Base-by-base conservation (phyloP, 2,113 vertebrate genomes). In the Ameiurus melas region DNA sequence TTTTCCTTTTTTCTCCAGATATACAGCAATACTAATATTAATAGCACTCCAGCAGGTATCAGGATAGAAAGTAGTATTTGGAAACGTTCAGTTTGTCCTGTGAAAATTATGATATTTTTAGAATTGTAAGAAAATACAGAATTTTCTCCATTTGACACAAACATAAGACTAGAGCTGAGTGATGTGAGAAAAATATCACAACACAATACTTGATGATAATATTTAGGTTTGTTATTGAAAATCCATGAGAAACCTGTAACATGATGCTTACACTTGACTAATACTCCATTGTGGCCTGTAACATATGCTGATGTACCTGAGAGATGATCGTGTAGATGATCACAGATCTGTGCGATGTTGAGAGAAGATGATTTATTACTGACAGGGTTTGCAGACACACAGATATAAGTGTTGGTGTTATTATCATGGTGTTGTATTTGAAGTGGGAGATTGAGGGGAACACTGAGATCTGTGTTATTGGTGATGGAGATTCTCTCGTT, bases 401-500 rank as follows among this genome's bases (percentile, higher is more conserved):
- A 85, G 64, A 12, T 85, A 51, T 68, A 80, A 60, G 60, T 79
- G 33, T 64, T 30, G 36, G 16, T 75, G n/a, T n/a, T n/a, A n/a
- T n/a, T n/a, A n/a, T n/a, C n/a, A n/a, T n/a, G n/a, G n/a, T n/a
- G 25, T 13, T 77, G 39, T 22, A 55, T 60, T 64, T 47, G 27
- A 43, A 85, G 87, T 79, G 82, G 4, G 20, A 89, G 58, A n/a
- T 33, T 20, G 60, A 85, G 77, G 30, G 57, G 1, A 4, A 39
- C 62, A 43, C 39, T 83, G 86, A 77, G 64, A 64, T 85, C 66
- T 80, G 84, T 58, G 70, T 51, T 79, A 80, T 36, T 84, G 87
- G 78, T 84, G 33, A 78, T 33, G 70, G 27, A 36, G 30, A 90
- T 71, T 71, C 39, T 84, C 36, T 86, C 36, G 19, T 33, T 60